These are phyloP conservation scores for Ormyrus rosae DNA, from an alignment of 2,888 invertebrate genomes.

Conservation along the genomic window DNA sequence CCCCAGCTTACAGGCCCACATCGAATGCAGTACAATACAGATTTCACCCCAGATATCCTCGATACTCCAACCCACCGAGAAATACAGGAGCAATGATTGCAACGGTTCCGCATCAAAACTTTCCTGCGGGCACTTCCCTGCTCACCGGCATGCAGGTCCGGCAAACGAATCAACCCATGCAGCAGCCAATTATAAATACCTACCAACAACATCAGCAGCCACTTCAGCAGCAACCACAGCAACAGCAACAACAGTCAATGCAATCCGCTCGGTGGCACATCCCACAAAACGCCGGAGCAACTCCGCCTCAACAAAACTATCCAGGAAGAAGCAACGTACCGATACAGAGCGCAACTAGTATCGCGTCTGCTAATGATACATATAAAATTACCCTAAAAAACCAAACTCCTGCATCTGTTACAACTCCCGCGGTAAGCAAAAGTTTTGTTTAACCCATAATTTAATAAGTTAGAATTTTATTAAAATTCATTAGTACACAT, in stretches of 20 bases:
- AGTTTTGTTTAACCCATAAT: not conserved
- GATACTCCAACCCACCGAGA: constrained; percentile 58
- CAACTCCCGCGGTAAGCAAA: constrained; percentile 45
- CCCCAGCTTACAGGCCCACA: constrained; percentile 67
- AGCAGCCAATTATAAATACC: constrained; percentile 64
- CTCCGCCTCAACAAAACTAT: not conserved
- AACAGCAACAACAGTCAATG: constrained; percentile 63
- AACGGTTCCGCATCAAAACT: constrained; percentile 61
- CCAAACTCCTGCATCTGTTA: constrained; percentile 63
- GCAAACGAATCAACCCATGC: constrained; percentile 62
- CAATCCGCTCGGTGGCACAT: constrained; percentile 85
- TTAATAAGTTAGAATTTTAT: constrained; percentile 17
- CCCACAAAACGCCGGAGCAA: constrained; percentile 77
- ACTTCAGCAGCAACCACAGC: constrained; percentile 66
- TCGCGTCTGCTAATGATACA: constrained; percentile 76
- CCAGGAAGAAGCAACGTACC: constrained; percentile 24
- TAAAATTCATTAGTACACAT: not conserved
- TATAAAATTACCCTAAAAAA: constrained; percentile 83
- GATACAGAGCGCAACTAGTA: constrained; percentile 55
- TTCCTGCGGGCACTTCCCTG: constrained; percentile 66
- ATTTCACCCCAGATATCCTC: constrained; percentile 40
- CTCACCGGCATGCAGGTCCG: constrained; percentile 68
- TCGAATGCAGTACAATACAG: constrained; percentile 45
- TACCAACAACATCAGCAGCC: constrained; percentile 62
- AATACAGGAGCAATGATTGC: constrained; percentile 58